These are phyloP conservation scores for Megaptera novaeangliae DNA, from an alignment of 2,113 vertebrate genomes.

Conservation along the genomic window DNA sequence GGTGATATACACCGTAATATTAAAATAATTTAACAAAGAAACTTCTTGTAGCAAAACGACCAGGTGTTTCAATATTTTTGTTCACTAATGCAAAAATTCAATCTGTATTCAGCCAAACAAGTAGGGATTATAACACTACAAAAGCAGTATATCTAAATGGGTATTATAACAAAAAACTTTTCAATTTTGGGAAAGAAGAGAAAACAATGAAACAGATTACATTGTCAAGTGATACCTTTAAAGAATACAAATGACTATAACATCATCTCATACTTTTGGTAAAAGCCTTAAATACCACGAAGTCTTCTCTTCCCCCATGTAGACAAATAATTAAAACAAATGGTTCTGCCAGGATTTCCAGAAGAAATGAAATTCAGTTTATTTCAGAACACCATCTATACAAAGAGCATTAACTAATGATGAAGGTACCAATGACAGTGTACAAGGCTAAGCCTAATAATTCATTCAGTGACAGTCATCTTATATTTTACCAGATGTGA, in stretches of 20 bases:
- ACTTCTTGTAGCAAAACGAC: neutral
- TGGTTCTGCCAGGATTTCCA: neutral
- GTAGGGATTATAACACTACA: neutral
- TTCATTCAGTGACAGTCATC: neutral
- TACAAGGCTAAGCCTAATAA: neutral
- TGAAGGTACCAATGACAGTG: neutral
- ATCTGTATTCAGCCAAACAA: neutral
- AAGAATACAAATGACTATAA: constrained; percentile 27
- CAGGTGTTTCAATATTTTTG: constrained; percentile 6
- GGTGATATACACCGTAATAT: neutral
- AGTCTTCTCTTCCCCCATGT: neutral
- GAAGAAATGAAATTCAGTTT: constrained; percentile 26
- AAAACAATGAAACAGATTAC: constrained; percentile 35
- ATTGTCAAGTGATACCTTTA: neutral
- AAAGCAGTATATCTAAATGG: neutral
- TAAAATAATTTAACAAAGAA: constrained; percentile 39
- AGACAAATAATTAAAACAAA: constrained; percentile 45
- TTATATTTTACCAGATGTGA: neutral
- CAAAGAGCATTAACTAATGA: neutral
- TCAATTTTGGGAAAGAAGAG: neutral
- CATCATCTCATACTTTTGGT: neutral
- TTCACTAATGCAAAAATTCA: neutral
- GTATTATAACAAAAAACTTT: neutral
- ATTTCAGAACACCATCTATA: neutral
- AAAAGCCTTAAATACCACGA: constrained; percentile 41